Percentiles rank a stretch among this genome's conserved stretches.
Conservation (phyloP, 2,113 vertebrate genomes). For the Riparia riparia region DNA sequence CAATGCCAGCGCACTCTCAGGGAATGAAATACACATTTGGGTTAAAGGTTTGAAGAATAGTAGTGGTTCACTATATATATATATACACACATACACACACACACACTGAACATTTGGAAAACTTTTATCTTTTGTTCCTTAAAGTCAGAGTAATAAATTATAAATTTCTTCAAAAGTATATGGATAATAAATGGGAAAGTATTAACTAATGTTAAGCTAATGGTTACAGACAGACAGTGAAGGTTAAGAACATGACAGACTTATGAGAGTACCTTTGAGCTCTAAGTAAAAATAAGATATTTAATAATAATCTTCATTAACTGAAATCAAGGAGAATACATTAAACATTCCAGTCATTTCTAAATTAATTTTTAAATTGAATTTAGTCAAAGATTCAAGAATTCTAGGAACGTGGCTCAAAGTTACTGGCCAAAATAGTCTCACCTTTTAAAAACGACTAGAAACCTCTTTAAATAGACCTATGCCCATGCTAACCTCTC, state of each 20-base stretch:
- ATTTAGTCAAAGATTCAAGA: not conserved
- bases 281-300: not conserved
- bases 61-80: not conserved
- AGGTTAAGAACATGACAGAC: not conserved
- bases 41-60: not conserved
- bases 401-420: not conserved
- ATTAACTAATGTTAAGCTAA: slow-evolving; percentile 22
- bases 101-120: not conserved
- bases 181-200: not conserved
- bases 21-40: not conserved
- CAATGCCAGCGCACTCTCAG: rapidly evolving
- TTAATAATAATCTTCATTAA: not conserved
- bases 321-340: not conserved
- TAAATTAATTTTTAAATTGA: not conserved
- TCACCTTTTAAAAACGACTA: not conserved
- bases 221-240: not conserved
- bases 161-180: not conserved
- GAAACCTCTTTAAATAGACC: not conserved
- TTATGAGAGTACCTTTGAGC: not conserved
- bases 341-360: not conserved
- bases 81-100: not conserved
- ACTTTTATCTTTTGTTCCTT: not conserved
- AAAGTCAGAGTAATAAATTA: not conserved
- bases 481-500: too few species aligned
- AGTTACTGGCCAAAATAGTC: not conserved